A percentile compares a stretch with the other conserved stretches of the same genome.
Evolutionary conservation across 2,797 vertebrate genomes (phyloP).

Genomic region (Melanotaenia nigrans): DNA sequence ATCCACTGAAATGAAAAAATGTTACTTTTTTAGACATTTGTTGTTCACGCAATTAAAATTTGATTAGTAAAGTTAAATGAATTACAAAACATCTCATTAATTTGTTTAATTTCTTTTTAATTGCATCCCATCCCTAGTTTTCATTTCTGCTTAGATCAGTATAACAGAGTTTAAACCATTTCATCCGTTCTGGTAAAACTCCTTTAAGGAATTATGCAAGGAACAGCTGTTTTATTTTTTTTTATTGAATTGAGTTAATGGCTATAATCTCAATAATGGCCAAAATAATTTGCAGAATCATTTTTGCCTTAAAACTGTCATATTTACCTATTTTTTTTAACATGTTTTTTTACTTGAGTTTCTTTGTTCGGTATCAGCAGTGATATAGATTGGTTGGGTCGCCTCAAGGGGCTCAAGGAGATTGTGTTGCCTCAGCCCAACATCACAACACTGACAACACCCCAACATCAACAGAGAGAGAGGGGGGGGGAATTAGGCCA

Average conservation of each 20-base stretch:
- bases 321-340: neutral
- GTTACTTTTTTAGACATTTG: too few relatives aligned
- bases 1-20: too few relatives aligned
- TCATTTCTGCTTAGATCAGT: neutral
- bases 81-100: too few relatives aligned
- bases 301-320: neutral
- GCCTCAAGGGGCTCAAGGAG: constrained; percentile 26
- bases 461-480: constrained; percentile 9
- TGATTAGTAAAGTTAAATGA: too few relatives aligned
- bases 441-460: constrained; percentile 53
- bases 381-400: constrained; percentile 27
- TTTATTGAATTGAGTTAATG: neutral
- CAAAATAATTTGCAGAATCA: neutral
- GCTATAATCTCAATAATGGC: neutral
- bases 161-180: neutral
- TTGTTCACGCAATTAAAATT: too few relatives aligned
- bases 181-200: neutral
- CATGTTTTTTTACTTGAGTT: neutral
- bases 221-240: neutral
- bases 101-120: too few relatives aligned
- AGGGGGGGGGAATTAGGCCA: constrained; percentile 44
- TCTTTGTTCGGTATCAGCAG: constrained; percentile 1
- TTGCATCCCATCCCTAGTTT: too few relatives aligned
- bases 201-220: neutral
- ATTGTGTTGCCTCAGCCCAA: constrained; percentile 28